Conservation (phyloP, 1,140 invertebrate genomes). For the Euglossa dilemma region DNA sequence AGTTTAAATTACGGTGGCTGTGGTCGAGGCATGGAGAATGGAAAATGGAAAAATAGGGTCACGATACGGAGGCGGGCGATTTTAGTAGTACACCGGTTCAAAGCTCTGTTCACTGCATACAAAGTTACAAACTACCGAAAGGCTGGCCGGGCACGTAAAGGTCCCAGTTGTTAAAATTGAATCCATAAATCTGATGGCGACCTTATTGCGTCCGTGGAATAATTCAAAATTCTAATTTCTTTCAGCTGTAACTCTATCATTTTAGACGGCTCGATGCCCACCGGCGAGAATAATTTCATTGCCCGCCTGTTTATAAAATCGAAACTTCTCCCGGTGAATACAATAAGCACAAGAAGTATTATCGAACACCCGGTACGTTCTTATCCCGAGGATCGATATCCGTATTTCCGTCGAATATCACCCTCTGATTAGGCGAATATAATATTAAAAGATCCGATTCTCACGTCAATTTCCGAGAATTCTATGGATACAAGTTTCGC, state of each 20-base stretch:
- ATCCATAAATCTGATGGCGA: conserved; percentile 24
- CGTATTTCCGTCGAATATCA: too few species aligned
- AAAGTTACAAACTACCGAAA: conserved; percentile 23
- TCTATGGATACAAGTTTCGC: too few species aligned
- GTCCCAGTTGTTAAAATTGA: conserved; percentile 33
- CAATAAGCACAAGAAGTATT: too few species aligned
- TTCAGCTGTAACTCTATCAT: conserved; percentile 5
- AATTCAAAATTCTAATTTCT: conserved; percentile 39
- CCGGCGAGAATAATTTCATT: neutral
- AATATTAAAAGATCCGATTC: too few species aligned
- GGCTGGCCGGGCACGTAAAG: conserved; percentile 3
- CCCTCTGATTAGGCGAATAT: too few species aligned
- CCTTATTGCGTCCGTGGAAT: conserved; percentile 11
- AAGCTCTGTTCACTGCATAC: conserved; percentile 10
- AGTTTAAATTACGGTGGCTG: neutral
- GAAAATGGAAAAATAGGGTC: conserved; percentile 21
- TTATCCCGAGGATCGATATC: too few species aligned
- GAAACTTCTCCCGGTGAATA: too few species aligned
- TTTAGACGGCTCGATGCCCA: neutral
- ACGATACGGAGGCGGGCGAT: conserved; percentile 7
- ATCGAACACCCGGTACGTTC: too few species aligned
- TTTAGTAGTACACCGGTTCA: neutral
- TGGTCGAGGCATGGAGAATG: neutral
- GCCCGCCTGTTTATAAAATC: neutral
- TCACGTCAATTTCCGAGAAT: too few species aligned